Percentiles rank a stretch among this genome's conserved stretches.
Evolutionary conservation across 1,140 invertebrate species (phyloP).

Genomic region (Cyclargus thomasi): DNA sequence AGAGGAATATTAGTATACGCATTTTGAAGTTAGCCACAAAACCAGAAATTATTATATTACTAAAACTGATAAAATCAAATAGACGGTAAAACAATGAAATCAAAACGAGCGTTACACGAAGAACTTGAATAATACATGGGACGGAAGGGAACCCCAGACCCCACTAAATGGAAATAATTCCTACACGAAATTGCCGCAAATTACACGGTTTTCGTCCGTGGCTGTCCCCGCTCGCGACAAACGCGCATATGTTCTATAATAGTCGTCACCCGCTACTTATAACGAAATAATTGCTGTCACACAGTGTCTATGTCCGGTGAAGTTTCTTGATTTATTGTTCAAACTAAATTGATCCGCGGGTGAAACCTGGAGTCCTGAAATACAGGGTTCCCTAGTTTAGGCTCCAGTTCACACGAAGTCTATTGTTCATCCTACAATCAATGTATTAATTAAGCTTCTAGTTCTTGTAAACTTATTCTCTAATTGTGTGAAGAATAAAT

Average conservation of each 20-base stretch:
- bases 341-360: too few relatives aligned
- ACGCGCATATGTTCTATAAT: slow-evolving; percentile 8
- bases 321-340: background rate
- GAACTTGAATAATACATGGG: background rate
- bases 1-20: too few relatives aligned
- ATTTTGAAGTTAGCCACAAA: too few relatives aligned
- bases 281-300: background rate
- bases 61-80: background rate
- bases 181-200: slow-evolving; percentile 3
- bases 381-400: too few relatives aligned
- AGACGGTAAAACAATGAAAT: background rate
- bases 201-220: slow-evolving; percentile 3
- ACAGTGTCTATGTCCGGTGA: background rate
- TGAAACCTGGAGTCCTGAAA: too few relatives aligned
- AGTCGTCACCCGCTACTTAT: slow-evolving; percentile 2
- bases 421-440: too few relatives aligned
- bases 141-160: slow-evolving; percentile 7
- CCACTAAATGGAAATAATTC: slow-evolving; percentile 15
- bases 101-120: background rate
- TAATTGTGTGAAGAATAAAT: too few relatives aligned
- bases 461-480: too few relatives aligned
- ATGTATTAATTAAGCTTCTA: too few relatives aligned
- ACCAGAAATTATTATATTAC: background rate
- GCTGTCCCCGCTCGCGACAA: background rate
- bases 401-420: too few relatives aligned